Evolutionary conservation across 2,113 vertebrate species (phyloP), one percentile per base, ranked within the genome.

Genomic region (Taurulus bubalis): DNA sequence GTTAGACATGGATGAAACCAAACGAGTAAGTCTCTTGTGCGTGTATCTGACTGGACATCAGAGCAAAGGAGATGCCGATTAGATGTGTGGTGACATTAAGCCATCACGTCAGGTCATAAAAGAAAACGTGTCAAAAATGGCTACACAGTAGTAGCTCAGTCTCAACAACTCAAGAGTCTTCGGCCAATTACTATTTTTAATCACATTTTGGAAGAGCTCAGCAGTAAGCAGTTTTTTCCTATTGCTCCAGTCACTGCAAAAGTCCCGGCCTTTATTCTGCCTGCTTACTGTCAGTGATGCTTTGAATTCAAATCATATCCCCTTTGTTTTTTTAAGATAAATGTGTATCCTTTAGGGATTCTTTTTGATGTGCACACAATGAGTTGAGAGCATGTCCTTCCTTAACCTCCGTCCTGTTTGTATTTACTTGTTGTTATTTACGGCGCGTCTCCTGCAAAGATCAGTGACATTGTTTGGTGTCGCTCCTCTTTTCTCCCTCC

Each of bases 341-440:
- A 80, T 22, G 58, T 56, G 42, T 10, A 16, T 71, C 30, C 74
- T 67, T 36, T 9, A 24, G 18, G 4, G 16, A 59, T 26, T 28
- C 47, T 55, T 80, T 85, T 76, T 76, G 62, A 85, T 79, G 73
- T 65, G 38, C 62, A 40, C 65, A 76, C 85, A 81, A 40, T 72
- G 74, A 58, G 58, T 55, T 64, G 56, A 45, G 4, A 64, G 71
- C 55, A 66, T 82, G 72, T 88, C 84, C 88, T 90, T 80, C 90
- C 69, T 89, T 71, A 72, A 81, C 83, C 86, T 72, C 82, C 77
- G 62, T 91, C 88, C 89, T 92, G 88, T 90, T 86, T 91, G 84
- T 94, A 69, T 92, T 94, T 91, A 87, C 86, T 91, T 91, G 88
- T 92, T 91, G 90, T 90, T 93, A 91, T 93, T 92, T 92, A 89